These are phyloP conservation scores for Gallinago paraguaiae DNA, from an alignment of 2,113 vertebrate genomes.

Conservation along the genomic window DNA sequence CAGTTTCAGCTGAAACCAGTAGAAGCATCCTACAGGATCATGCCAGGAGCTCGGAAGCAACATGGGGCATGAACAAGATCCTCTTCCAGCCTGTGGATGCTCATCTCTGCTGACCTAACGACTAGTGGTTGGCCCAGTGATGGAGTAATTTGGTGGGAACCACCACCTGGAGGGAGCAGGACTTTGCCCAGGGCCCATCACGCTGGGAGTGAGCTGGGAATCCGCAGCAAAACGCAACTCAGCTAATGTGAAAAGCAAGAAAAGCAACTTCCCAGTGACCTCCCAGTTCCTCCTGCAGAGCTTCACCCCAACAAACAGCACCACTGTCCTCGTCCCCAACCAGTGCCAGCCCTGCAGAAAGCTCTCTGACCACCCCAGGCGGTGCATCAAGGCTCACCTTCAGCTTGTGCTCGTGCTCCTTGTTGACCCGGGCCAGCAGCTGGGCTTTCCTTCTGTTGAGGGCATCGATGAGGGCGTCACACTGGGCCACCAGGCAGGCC, in stretches of 20 bases:
- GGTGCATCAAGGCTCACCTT: constrained; percentile 77
- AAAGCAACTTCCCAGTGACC: neutral
- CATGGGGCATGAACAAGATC: rapidly evolving
- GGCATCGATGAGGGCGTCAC: constrained; percentile 96
- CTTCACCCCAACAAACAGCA: neutral
- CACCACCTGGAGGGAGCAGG: neutral
- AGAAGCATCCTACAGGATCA: neutral
- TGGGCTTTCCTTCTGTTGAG: constrained; percentile 96
- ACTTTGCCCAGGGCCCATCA: neutral
- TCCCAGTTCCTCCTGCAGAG: rapidly evolving
- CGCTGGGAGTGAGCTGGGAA: rapidly evolving
- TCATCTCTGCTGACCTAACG: neutral
- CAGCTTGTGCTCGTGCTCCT: constrained; percentile 98
- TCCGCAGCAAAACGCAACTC: rapidly evolving
- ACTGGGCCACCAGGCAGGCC: constrained; percentile 96
- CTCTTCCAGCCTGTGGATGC: neutral
- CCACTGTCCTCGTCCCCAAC: rapidly evolving
- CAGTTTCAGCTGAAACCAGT: neutral
- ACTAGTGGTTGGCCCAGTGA: neutral
- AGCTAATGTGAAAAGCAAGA: neutral
- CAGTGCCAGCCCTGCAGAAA: neutral
- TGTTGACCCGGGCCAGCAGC: constrained; percentile 91
- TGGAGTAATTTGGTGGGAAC: neutral
- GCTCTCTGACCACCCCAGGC: neutral
- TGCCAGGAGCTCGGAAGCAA: neutral